Evolutionary conservation across 2,797 vertebrate genomes (phyloP).

Genomic region (Sebastes diploproa): DNA sequence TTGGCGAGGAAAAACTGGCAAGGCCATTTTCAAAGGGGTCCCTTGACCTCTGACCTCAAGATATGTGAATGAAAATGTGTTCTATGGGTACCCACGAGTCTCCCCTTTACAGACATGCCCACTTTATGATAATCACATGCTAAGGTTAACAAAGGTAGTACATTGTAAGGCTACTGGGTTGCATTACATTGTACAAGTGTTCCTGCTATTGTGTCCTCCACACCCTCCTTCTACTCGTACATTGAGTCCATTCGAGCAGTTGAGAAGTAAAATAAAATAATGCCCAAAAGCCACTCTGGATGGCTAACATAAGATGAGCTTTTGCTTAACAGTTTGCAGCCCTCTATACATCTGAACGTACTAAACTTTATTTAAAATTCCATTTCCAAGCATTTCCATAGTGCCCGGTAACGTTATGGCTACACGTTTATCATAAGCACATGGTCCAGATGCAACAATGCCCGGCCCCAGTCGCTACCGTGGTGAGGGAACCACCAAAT

Average conservation of each 20-base stretch:
- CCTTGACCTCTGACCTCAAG: too few relatives aligned
- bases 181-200: background rate
- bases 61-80: background rate
- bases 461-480: background rate
- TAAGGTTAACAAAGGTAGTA: background rate
- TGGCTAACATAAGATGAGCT: background rate
- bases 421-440: conserved; percentile 44
- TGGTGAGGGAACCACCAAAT: background rate
- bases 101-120: too few relatives aligned
- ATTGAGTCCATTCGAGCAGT: background rate
- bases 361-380: conserved; percentile 54
- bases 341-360: conserved; percentile 37
- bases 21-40: too few relatives aligned
- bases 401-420: conserved; percentile 23
- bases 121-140: background rate
- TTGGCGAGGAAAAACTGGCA: too few relatives aligned
- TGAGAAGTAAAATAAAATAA: background rate
- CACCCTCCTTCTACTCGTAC: background rate
- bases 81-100: too few relatives aligned
- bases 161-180: background rate
- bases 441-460: conserved; percentile 33
- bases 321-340: conserved; percentile 16
- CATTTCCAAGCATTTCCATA: conserved; percentile 42
- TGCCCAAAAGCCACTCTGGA: background rate
- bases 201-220: background rate